These are phyloP conservation scores for Elachura formosa DNA, from an alignment of 2,113 vertebrate genomes.

Conservation along the genomic window DNA sequence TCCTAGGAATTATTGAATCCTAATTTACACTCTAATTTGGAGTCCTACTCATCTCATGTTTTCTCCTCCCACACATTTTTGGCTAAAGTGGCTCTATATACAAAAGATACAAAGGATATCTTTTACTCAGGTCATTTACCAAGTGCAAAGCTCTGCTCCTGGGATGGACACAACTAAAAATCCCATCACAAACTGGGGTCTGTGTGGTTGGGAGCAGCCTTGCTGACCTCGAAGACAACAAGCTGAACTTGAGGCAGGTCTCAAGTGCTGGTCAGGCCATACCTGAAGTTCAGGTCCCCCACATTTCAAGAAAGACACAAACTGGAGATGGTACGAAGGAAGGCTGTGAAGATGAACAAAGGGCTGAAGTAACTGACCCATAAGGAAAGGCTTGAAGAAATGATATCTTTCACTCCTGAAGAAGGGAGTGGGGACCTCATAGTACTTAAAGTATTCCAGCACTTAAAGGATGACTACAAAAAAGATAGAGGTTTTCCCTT, in stretches of 20 bases:
- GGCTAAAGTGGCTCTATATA: not conserved
- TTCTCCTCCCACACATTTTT: not conserved
- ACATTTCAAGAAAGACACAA: not conserved
- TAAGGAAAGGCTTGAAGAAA: not conserved
- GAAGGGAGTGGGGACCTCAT: not conserved
- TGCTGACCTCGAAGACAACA: not conserved
- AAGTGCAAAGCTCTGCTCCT: not conserved
- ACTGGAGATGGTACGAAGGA: not conserved
- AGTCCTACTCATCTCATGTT: not conserved
- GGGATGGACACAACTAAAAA: too few relatives aligned
- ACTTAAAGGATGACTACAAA: not conserved
- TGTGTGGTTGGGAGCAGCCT: not conserved
- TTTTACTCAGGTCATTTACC: not conserved
- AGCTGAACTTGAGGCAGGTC: not conserved
- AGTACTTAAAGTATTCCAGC: not conserved
- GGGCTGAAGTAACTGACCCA: fast-evolving
- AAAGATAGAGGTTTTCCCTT: not conserved
- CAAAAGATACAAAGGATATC: not conserved
- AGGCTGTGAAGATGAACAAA: not conserved
- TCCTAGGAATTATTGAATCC: not conserved
- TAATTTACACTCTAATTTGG: not conserved
- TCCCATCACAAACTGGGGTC: fast-evolving
- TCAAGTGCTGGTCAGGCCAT: fast-evolving
- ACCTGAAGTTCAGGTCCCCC: not conserved
- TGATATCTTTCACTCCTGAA: not conserved